Evolutionary conservation across 2,113 vertebrate species (phyloP).

Genomic region (Vanacampus margaritifer): DNA sequence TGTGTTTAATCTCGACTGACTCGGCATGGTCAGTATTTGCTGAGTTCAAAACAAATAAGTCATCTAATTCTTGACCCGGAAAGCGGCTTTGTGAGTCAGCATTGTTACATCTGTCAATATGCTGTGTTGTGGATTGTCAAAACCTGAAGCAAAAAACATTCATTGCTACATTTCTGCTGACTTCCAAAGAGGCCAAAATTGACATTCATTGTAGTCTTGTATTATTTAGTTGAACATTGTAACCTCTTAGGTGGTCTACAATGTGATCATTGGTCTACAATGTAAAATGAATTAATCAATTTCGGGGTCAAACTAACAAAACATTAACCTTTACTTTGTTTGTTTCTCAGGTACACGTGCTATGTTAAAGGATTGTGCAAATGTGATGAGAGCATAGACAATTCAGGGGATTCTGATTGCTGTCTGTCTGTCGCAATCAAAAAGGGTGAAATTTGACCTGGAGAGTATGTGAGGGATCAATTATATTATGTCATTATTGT

Average conservation of each 20-base stretch:
- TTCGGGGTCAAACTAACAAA: background rate
- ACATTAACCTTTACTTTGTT: background rate
- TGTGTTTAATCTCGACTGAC: conserved; percentile 19
- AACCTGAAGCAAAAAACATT: too few relatives aligned
- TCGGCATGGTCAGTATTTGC: conserved; percentile 20
- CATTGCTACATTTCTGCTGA: too few relatives aligned
- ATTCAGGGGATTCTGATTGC: too few relatives aligned
- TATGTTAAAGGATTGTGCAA: too few relatives aligned
- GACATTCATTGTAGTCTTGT: background rate
- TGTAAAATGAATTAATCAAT: background rate
- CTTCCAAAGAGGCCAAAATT: too few relatives aligned
- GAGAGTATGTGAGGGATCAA: too few relatives aligned
- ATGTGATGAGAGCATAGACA: too few relatives aligned
- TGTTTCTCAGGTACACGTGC: background rate
- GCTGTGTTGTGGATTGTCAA: too few relatives aligned
- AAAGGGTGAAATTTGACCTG: too few relatives aligned
- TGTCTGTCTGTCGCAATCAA: too few relatives aligned
- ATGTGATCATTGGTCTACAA: background rate
- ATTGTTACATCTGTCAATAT: background rate
- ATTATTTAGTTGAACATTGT: background rate
- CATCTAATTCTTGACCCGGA: conserved; percentile 30
- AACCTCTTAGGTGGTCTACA: background rate
- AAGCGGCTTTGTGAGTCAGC: conserved; percentile 9
- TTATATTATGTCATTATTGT: too few relatives aligned
- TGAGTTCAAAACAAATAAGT: conserved; percentile 33